phyloP scores from a whole-genome alignment of 2,797 vertebrate genomes.

The Rhincodon typus region DNA sequence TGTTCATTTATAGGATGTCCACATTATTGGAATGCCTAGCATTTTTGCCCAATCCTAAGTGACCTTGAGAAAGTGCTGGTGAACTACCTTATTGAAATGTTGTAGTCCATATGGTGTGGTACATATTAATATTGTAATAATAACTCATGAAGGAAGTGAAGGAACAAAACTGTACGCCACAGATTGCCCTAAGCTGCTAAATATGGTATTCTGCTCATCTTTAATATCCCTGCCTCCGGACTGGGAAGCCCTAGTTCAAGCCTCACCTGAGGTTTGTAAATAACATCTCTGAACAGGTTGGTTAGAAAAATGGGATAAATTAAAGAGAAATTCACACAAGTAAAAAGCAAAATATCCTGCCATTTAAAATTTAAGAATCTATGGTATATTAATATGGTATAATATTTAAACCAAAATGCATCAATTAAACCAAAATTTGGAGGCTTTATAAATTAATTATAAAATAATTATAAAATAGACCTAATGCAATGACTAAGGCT shows the following conservation, averaged over 20 bases:
- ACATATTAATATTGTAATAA: neutral
- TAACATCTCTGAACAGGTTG: too few species aligned
- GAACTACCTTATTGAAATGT: neutral
- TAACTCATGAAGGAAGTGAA: neutral
- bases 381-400: neutral
- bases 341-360: neutral
- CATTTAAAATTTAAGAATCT: neutral
- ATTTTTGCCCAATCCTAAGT: neutral
- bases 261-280: too few species aligned
- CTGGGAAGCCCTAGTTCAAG: too few species aligned
- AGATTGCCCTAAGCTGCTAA: neutral
- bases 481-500: neutral
- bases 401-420: neutral
- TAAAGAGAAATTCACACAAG: neutral
- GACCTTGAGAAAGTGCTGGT: neutral
- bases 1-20: neutral
- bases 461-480: neutral
- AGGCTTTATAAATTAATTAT: neutral
- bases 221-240: neutral
- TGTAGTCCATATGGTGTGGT: neutral
- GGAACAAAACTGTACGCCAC: neutral
- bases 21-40: neutral
- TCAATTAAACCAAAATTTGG: neutral
- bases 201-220: neutral
- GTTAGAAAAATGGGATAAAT: too few species aligned